phyloP scores from a whole-genome alignment of 2,888 invertebrate species.

The Drosophila parthenogenetica region DNA sequence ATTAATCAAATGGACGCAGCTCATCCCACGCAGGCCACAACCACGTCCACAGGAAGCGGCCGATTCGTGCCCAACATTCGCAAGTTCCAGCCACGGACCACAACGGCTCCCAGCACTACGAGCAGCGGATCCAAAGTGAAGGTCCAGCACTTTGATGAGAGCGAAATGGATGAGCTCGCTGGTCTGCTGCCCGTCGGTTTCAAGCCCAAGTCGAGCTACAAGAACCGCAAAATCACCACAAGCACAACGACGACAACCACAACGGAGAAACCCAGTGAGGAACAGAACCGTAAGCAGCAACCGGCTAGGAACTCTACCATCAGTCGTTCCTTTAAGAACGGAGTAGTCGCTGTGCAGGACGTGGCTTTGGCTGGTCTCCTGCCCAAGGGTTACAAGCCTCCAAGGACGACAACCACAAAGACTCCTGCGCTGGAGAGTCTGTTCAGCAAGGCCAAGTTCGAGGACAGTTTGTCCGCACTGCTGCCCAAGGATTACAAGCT shows the following conservation, averaged over 20 bases:
- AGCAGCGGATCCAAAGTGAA: slow-evolving; percentile 84
- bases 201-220: slow-evolving; percentile 67
- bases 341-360: slow-evolving; percentile 86
- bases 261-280: slow-evolving; percentile 47
- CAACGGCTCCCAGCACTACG: slow-evolving; percentile 84
- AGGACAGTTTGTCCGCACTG: slow-evolving; percentile 83
- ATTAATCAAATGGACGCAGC: slow-evolving; percentile 87
- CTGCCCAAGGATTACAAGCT: slow-evolving; percentile 87
- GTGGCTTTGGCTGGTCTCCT: slow-evolving; percentile 85
- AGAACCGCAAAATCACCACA: slow-evolving; percentile 85
- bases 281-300: slow-evolving; percentile 67
- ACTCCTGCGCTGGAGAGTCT: slow-evolving; percentile 70
- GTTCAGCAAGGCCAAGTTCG: slow-evolving; percentile 82
- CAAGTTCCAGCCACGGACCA: slow-evolving; percentile 87
- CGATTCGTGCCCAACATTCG: slow-evolving; percentile 88
- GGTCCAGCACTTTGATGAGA: slow-evolving; percentile 80
- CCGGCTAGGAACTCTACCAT: slow-evolving; percentile 83
- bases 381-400: slow-evolving; percentile 88
- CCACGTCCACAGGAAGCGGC: slow-evolving; percentile 76
- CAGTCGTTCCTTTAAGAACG: slow-evolving; percentile 87
- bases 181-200: slow-evolving; percentile 89
- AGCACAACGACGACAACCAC: slow-evolving; percentile 77
- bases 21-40: slow-evolving; percentile 79
- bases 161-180: slow-evolving; percentile 87
- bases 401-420: slow-evolving; percentile 59